Evolutionary conservation across 2,888 invertebrate genomes (phyloP), one percentile per base, ranked within the genome.

Genomic region (Andrena fulva): DNA sequence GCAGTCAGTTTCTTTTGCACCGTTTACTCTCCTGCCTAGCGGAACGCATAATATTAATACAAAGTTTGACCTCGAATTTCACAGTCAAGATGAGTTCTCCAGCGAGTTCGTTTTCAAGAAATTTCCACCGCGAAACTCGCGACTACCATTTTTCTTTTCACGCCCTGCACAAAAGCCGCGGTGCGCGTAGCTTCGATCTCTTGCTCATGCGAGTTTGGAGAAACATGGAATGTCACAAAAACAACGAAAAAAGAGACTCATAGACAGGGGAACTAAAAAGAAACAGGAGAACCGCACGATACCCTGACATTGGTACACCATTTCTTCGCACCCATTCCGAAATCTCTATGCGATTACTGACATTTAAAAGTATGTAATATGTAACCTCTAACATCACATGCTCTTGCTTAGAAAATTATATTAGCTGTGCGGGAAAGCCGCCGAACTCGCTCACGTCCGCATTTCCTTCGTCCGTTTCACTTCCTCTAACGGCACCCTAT

Each of bases 181-280:
- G 64, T 59, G 62, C 79, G 79, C 80, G 54, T 66, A 77, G 84
- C 70, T 82, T 82, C 79, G 85, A 84, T 85, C 80, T 85, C 83
- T 85, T 85, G 84, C 78, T 88, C 84, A 86, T 89, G 83, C 82
- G 84, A 90, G 90, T 91, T 90, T 90, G 89, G 24, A 24, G 88
- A 92, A 91, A 89, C 89, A 91, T 92, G 92, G 92, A 92, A 92
- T 92, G 92, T 92, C 87, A 89, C 86, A 92, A 92, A 91, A 91
- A 84, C 90, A 91, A 42, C 84, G 89, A 89, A 67, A 66, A 78
- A 82, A 88, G 89, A 88, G 84, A 88, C 85, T 85, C 85, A 71
- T 85, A 77, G 78, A 80, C 83, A 64, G 72, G 82, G 71, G 52
- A 75, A 82, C 56, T 62, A 62, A 74, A 82, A 84, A 86, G 80